Base-by-base conservation (phyloP, 2,888 invertebrate species). In the Mythimna ferrago region DNA sequence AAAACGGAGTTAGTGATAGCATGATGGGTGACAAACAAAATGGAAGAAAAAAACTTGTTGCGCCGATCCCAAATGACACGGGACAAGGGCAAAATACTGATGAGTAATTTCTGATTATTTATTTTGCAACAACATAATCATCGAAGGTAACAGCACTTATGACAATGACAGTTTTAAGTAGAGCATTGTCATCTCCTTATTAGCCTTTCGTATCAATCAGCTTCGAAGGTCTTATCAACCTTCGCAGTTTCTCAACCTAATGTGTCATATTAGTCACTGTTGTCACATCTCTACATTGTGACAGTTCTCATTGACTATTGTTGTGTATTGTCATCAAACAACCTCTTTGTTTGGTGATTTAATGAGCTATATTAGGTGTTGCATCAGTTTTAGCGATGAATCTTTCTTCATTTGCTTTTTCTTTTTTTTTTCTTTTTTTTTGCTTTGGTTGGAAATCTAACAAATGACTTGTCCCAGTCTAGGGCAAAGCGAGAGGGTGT, bases 261-360 rank as follows among this genome's bases (percentile, higher is more conserved):
- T 69, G 70, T 81, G 73, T 51, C 77, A 71, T 71, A 74, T 85
- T 81, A 76, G 65, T 41, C 73, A 60, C 65, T 60, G 66, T 69
- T 73, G 76, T 73, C 64, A 81, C 51, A 83, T 19, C 16, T 48
- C 2, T 73, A 57, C 44, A 74, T 78, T 75, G 84, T 81, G 82
- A 76, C 74, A 81, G 66, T 74, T 84, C 73, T 72, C 77, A 78
- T 76, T 71, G 74, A 57, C 70, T 75, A 85, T 83, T 83, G 82
- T 85, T 71, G 66, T 64, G 44, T 61, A 70, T 80, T 83, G 80
- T 76, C 60, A 32, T 44, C 44, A 53, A n/a, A 38, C 66, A 86
- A 80, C 82, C 82, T 84, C 76, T 86, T 76, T 61, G 61, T 63
- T 57, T 60, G 56, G 53, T 71, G 70, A 80, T 72, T 67, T 75